A percentile compares a stretch with the other conserved stretches of the same genome.
These are phyloP conservation scores for Sycophila texana DNA, from an alignment of 2,888 invertebrate species.

Conservation along the genomic window DNA sequence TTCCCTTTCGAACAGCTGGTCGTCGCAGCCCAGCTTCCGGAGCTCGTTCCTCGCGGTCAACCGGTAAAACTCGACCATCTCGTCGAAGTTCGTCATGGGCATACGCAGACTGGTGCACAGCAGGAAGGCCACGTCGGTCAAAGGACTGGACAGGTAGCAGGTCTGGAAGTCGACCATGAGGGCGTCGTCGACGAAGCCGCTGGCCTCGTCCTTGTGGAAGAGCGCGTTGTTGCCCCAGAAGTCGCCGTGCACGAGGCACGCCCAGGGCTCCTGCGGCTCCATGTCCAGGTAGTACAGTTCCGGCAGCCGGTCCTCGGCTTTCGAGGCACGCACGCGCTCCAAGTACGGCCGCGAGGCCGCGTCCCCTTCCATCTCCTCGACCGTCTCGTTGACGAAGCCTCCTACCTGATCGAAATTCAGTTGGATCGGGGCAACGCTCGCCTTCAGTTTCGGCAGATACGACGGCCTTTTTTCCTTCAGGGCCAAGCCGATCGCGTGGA, in stretches of 20 bases:
- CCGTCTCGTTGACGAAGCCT: slow-evolving; percentile 60
- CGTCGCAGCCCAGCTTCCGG: slow-evolving; percentile 72
- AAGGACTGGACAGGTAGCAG: slow-evolving; percentile 72
- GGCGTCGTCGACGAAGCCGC: slow-evolving; percentile 73
- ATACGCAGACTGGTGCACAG: slow-evolving; percentile 77
- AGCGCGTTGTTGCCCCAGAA: slow-evolving; percentile 81
- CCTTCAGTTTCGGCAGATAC: slow-evolving; percentile 59
- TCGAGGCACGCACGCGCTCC: slow-evolving; percentile 52
- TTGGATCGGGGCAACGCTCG: slow-evolving; percentile 64
- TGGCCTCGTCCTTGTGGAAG: slow-evolving; percentile 74
- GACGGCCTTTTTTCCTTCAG: slow-evolving; percentile 74
- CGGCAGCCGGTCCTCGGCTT: background rate
- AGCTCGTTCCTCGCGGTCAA: slow-evolving; percentile 75
- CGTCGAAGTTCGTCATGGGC: slow-evolving; percentile 73
- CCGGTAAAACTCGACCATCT: slow-evolving; percentile 77
- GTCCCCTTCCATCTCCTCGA: slow-evolving; percentile 57
- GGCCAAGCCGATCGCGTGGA: slow-evolving; percentile 79
- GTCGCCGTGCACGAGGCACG: slow-evolving; percentile 63
- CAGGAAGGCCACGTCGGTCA: slow-evolving; percentile 79
- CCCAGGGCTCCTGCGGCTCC: slow-evolving; percentile 33
- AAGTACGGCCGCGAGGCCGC: slow-evolving; percentile 66
- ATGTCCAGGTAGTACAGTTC: background rate
- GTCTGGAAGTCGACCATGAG: slow-evolving; percentile 81
- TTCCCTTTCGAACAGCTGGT: slow-evolving; percentile 59
- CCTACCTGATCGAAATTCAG: slow-evolving; percentile 62